Evolutionary conservation across 2,797 vertebrate species (phyloP), one percentile per base, ranked within the genome.

Genomic region (Decapterus maruadsi): DNA sequence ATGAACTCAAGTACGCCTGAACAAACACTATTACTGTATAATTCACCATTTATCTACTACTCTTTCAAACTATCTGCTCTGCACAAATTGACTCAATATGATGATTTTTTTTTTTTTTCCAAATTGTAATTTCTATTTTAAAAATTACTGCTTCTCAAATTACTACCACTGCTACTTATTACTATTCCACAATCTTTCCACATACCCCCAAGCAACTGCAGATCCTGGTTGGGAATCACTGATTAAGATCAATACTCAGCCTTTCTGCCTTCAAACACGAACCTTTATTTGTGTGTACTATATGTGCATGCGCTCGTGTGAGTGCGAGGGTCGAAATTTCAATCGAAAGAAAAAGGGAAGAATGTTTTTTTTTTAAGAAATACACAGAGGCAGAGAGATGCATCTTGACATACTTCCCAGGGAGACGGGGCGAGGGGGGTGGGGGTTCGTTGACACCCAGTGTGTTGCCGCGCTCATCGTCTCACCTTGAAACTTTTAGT

Each of bases 401-500:
- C 58, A 71, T 51, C 20, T 48, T 64, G 43, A 73, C 75, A 48
- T 40, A 20, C 40, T 58, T 75, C 57, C 58, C 9, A n/a, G 8
- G 20, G 61, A 76, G 67, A 65, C 16, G 17, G 34, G 20, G 61
- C 17, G 17, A 29, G 31, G 26, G 1, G 26, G 26, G 26, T 26
- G 34, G 34, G 61, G 68, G 81, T n/a, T n/a, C n/a, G n/a, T 36
- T 56, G 76, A 83, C 58, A 36, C 67, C 74, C 45, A 4, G 36
- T 63, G 66, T 74, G 66, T 17, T 48, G 43, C 63, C 2, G 16
- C 59, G 53, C 80, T 72, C 59, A 64, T 50, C 3, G 1, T 34
- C 40, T 76, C 67, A 74, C 80, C 72, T 80, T 73, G 31, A 78
- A 75, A 58, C 31, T 81, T 29, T 31, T 26, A 40, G 29, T 26